phyloP scores from a whole-genome alignment of 2,113 vertebrate genomes.

The Saiga tatarica region DNA sequence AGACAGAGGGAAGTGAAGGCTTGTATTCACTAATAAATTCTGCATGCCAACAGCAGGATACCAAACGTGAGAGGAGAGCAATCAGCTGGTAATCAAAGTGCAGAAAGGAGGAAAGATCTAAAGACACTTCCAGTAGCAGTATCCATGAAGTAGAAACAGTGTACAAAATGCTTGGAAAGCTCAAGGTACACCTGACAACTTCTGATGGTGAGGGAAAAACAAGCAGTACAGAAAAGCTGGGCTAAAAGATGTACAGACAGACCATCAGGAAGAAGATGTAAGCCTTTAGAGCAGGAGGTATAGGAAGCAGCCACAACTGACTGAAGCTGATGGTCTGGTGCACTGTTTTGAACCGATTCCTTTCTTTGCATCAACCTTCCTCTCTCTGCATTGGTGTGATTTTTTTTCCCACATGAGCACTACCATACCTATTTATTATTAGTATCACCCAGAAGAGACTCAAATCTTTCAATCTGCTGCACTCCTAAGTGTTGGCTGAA shows the following conservation, averaged over 20 bases:
- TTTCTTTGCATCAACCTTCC: not conserved
- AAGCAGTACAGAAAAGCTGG: not conserved
- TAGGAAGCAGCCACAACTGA: not conserved
- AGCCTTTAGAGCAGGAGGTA: not conserved
- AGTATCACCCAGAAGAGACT: not conserved
- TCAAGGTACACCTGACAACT: not conserved
- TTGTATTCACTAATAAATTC: constrained; percentile 5
- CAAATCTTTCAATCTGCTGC: not conserved
- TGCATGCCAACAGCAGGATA: not conserved
- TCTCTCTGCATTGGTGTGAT: not conserved
- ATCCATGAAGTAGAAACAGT: not conserved
- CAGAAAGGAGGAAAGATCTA: not conserved
- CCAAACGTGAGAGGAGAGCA: not conserved
- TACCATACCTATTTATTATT: not conserved
- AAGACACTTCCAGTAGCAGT: not conserved
- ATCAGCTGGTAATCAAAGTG: not conserved
- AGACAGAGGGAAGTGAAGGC: not conserved
- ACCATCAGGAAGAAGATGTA: not conserved
- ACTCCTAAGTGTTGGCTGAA: not conserved
- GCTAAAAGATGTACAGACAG: not conserved
- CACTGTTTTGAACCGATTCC: not conserved
- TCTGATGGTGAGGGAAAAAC: not conserved
- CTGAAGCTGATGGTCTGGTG: not conserved
- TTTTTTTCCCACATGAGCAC: not conserved
- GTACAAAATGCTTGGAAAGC: not conserved